phyloP scores from a whole-genome alignment of 2,797 vertebrate genomes.

The Microctenopoma lineatum region DNA sequence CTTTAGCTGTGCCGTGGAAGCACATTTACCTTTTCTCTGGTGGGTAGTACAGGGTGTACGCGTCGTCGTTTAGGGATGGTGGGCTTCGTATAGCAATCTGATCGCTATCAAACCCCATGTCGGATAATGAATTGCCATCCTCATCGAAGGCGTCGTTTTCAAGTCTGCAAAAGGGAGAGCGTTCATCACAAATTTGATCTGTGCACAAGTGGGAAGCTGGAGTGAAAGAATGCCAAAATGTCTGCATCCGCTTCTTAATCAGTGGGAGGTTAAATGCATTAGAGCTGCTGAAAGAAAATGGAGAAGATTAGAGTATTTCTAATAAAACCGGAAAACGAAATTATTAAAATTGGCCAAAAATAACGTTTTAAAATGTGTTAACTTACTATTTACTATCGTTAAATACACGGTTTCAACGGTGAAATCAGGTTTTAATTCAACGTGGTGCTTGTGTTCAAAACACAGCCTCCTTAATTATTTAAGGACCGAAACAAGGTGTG shows the following conservation, averaged over 20 bases:
- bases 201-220: slow-evolving; percentile 42
- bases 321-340: slow-evolving; percentile 39
- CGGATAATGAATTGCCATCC: slow-evolving; percentile 90
- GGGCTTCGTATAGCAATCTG: slow-evolving; percentile 89
- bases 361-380: neutral
- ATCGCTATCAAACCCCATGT: slow-evolving; percentile 89
- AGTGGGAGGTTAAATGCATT: slow-evolving; percentile 26
- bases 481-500: slow-evolving; percentile 64
- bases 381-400: neutral
- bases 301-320: neutral
- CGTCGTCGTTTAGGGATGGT: slow-evolving; percentile 87
- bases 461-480: slow-evolving; percentile 67
- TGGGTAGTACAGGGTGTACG: slow-evolving; percentile 90
- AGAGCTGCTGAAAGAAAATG: neutral
- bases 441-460: slow-evolving; percentile 6
- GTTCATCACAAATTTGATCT: slow-evolving; percentile 48
- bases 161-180: slow-evolving; percentile 76
- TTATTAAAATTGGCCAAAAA: neutral
- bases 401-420: neutral
- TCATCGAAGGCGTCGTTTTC: slow-evolving; percentile 93
- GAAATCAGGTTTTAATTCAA: slow-evolving; percentile 20
- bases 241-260: slow-evolving; percentile 35
- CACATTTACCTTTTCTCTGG: slow-evolving; percentile 89
- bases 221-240: slow-evolving; percentile 56
- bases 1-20: slow-evolving; percentile 3